These are phyloP conservation scores for Chlorodrepanis virens DNA, from an alignment of 2,113 vertebrate genomes.

Conservation along the genomic window DNA sequence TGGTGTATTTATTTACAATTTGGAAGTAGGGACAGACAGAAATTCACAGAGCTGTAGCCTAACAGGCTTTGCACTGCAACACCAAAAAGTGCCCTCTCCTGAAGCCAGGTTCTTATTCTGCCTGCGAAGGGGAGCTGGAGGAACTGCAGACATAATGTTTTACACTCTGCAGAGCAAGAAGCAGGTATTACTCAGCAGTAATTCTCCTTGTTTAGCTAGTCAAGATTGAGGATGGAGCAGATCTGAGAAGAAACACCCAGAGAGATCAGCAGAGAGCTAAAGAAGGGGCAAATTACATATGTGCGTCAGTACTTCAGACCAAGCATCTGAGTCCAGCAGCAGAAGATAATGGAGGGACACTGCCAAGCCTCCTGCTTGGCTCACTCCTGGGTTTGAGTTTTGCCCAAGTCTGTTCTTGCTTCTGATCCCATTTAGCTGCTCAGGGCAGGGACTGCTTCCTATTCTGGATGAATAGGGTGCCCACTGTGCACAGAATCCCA, in stretches of 20 bases:
- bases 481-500: neutral
- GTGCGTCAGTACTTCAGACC: slow-evolving; percentile 5
- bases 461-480: slow-evolving; percentile 5
- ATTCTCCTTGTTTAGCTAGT: neutral
- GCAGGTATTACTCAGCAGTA: slow-evolving; percentile 41
- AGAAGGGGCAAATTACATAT: slow-evolving; percentile 32
- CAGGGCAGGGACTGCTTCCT: neutral
- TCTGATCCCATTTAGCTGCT: neutral
- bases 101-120: neutral
- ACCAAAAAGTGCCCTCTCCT: neutral
- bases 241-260: neutral
- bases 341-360: slow-evolving; percentile 51
- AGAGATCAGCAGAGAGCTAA: neutral
- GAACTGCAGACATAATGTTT: neutral
- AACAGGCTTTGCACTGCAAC: neutral
- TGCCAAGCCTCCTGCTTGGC: slow-evolving; percentile 63
- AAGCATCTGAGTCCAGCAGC: neutral
- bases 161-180: neutral
- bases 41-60: neutral
- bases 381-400: neutral
- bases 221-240: neutral
- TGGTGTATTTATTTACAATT: neutral
- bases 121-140: neutral
- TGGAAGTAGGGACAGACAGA: neutral
- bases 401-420: slow-evolving; percentile 1